phyloP scores from a whole-genome alignment of 2,888 invertebrate genomes.

The Ennomos fuscantarius region DNA sequence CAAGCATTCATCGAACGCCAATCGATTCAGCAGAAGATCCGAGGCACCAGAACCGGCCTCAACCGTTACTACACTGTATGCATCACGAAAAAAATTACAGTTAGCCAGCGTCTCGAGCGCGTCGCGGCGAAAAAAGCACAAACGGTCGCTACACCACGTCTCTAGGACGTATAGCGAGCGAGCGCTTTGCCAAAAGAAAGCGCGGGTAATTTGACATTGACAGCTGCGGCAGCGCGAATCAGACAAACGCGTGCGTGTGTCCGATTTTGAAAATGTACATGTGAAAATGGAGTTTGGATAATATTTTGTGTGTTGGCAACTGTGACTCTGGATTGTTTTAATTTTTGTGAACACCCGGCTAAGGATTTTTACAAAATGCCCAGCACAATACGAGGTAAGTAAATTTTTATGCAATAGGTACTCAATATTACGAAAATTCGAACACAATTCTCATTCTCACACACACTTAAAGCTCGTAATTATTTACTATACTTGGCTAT shows the following conservation, averaged over 20 bases:
- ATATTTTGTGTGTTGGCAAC: constrained; percentile 47
- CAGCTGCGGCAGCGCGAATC: constrained; percentile 60
- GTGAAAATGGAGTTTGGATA: constrained; percentile 69
- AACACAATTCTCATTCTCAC: too few relatives aligned
- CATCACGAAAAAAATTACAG: constrained; percentile 83
- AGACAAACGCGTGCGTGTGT: constrained; percentile 16
- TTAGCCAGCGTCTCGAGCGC: constrained; percentile 68
- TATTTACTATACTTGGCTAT: too few relatives aligned
- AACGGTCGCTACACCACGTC: constrained; percentile 67
- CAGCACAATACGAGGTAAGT: constrained; percentile 80
- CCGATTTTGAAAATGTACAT: constrained; percentile 43
- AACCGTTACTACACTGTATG: constrained; percentile 69
- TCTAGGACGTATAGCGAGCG: constrained; percentile 69
- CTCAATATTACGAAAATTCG: too few relatives aligned
- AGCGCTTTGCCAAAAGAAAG: constrained; percentile 53
- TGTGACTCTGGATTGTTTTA: constrained; percentile 56
- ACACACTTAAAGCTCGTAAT: too few relatives aligned
- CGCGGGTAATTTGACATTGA: constrained; percentile 72
- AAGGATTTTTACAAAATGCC: constrained; percentile 78
- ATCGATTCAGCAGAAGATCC: constrained; percentile 56
- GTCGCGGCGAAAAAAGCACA: constrained; percentile 78
- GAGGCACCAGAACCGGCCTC: constrained; percentile 67
- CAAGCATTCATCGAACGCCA: constrained; percentile 59
- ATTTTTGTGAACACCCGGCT: constrained; percentile 42
- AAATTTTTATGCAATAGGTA: too few relatives aligned